Conservation (phyloP, 2,797 vertebrate species). For the Diglossa cyanea region DNA sequence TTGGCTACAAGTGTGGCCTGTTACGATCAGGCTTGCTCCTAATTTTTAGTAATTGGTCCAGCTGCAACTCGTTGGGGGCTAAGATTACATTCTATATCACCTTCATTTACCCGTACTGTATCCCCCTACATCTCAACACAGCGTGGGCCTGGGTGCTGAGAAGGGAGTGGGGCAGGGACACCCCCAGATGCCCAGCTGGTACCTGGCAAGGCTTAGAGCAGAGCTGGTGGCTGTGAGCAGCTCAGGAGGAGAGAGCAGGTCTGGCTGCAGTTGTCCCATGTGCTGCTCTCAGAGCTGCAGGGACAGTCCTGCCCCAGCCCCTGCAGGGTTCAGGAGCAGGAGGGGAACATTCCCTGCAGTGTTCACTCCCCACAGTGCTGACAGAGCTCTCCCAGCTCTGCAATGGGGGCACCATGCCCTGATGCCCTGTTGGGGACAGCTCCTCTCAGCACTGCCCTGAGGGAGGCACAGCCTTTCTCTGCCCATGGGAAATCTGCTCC, state of each 20-base stretch:
- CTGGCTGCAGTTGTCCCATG: neutral
- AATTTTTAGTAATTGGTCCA: too few relatives aligned
- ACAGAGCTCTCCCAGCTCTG: neutral
- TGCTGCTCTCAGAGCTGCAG: neutral
- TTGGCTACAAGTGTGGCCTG: too few relatives aligned
- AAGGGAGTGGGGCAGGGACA: neutral
- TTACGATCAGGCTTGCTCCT: too few relatives aligned
- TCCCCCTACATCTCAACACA: too few relatives aligned
- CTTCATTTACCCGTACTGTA: too few relatives aligned
- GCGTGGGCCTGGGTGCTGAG: neutral
- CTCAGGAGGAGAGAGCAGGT: neutral
- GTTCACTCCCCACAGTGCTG: rapidly evolving
- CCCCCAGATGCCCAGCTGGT: neutral
- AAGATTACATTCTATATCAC: too few relatives aligned
- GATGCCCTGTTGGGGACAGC: neutral
- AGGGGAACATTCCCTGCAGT: neutral
- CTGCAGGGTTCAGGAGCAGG: neutral
- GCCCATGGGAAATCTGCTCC: neutral
- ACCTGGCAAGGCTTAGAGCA: neutral
- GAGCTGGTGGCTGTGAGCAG: rapidly evolving
- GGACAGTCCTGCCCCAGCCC: neutral
- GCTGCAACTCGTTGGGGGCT: too few relatives aligned
- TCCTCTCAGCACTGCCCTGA: neutral
- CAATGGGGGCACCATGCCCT: neutral
- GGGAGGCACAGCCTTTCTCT: neutral